Evolutionary conservation across 2,113 vertebrate species (phyloP), one percentile per base, ranked within the genome.

Genomic region (Stomatorhinus ivindoensis): DNA sequence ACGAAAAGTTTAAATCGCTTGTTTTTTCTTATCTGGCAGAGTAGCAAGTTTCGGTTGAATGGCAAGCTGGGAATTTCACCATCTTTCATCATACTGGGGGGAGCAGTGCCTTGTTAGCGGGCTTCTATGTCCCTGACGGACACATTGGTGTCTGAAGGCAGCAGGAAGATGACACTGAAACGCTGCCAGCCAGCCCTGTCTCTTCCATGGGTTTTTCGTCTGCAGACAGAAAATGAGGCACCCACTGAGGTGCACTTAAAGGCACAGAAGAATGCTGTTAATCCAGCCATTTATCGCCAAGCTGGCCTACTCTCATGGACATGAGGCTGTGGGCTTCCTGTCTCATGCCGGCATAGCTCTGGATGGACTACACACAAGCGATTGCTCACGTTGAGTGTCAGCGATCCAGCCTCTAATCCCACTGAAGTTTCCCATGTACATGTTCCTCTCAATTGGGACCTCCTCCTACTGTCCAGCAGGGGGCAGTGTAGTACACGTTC

Each of bases 71-170:
- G 55, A 61, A 73, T 93, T 92, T 93, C 91, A 90, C 93, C 91
- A 83, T 90, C 92, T 93, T 92, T 93, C 93, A 94, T 95, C 89
- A 94, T 95, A 93, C 3, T 8, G 50, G 10, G 31, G 50, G 31
- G 13, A 35, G 48, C 17, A 4, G 50, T 19, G 17, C 50, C 31
- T 53, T 53, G 50, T 53, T 87, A 87, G 50, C 17, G 1, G 50
- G 85, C 24, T 87, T 27, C 7, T 15, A 19, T 5, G 13, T 87
- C 85, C 48, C 90, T 90, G 61, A 89, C 91, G 89, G 92, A 94
- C 93, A 93, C 90, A 73, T 92, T 93, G 92, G 93, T 86, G 92
- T 95, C 94, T 94, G 94, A 96, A 96, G 93, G 90, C 88, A 86
- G 76, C 91, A 92, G 91, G 92, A 92, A 91, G 90, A 91, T 91